Evolutionary conservation across 2,888 invertebrate species (phyloP).

Genomic region (Vanessa cardui): DNA sequence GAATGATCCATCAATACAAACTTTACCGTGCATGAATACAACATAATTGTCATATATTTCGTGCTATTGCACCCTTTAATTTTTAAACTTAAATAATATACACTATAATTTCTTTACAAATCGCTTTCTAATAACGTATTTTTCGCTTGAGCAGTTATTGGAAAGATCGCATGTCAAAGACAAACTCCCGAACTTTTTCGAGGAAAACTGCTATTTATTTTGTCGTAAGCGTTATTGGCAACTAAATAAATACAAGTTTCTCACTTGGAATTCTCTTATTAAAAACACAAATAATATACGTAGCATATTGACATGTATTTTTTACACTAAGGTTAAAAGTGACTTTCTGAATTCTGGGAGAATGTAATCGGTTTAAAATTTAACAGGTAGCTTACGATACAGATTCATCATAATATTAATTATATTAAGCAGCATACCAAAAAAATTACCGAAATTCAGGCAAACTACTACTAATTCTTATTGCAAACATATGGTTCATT

Average conservation of each 20-base stretch:
- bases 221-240: conserved; percentile 17
- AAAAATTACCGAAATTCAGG: no score
- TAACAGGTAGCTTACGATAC: no score
- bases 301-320: neutral
- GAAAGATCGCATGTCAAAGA: conserved; percentile 33
- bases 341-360: no score
- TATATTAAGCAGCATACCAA: no score
- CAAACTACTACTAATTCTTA: no score
- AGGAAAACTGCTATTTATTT: conserved; percentile 19
- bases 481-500: no score
- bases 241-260: conserved; percentile 15
- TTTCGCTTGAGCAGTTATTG: conserved; percentile 25
- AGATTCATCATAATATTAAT: no score
- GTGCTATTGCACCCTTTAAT: neutral
- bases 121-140: conserved; percentile 21
- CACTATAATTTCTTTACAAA: conserved; percentile 15
- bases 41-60: neutral
- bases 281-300: neutral
- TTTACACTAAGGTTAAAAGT: no score
- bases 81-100: neutral
- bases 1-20: no score
- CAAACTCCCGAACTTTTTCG: conserved; percentile 31
- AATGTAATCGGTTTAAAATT: no score
- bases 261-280: neutral
- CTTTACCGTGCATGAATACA: no score